A percentile compares a stretch with the other conserved stretches of the same genome.
Evolutionary conservation across 2,797 vertebrate genomes (phyloP).

Genomic region (Valencia hispanica): DNA sequence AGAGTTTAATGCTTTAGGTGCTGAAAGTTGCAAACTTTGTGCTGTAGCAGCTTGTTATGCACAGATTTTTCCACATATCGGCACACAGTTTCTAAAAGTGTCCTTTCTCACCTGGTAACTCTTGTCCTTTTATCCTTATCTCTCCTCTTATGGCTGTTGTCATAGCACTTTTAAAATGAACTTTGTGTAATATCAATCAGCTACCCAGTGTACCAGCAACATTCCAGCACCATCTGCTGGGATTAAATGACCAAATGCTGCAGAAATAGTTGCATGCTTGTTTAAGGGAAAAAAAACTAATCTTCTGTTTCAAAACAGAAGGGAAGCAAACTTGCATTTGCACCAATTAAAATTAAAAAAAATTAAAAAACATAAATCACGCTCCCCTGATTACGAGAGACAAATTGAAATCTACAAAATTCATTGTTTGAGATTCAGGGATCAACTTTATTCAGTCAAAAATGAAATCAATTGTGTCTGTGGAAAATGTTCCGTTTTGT

Average conservation of each 20-base stretch:
- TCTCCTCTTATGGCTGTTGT: not conserved
- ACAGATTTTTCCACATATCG: not conserved
- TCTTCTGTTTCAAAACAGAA: not conserved
- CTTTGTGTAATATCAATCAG: not conserved
- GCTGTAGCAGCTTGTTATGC: not conserved
- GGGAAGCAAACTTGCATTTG: not conserved
- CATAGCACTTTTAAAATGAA: not conserved
- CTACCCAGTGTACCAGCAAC: constrained; percentile 6
- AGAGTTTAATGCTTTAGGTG: not conserved
- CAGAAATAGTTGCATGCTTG: not conserved
- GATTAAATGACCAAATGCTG: constrained; percentile 2
- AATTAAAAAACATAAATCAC: not conserved
- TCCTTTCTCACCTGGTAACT: not conserved
- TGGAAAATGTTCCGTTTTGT: not conserved
- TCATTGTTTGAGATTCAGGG: too few species aligned
- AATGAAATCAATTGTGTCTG: not conserved
- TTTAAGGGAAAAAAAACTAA: not conserved
- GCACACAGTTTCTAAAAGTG: not conserved
- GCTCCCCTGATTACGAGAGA: not conserved
- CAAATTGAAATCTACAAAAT: not conserved
- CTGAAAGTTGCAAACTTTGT: constrained; percentile 1
- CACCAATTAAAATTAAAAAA: not conserved
- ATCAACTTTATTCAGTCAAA: too few species aligned
- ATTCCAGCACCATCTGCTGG: constrained; percentile 10
- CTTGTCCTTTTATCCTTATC: not conserved